Evolutionary conservation across 2,113 vertebrate genomes (phyloP), one percentile per base, ranked within the genome.

Genomic region (Hassar affinis): DNA sequence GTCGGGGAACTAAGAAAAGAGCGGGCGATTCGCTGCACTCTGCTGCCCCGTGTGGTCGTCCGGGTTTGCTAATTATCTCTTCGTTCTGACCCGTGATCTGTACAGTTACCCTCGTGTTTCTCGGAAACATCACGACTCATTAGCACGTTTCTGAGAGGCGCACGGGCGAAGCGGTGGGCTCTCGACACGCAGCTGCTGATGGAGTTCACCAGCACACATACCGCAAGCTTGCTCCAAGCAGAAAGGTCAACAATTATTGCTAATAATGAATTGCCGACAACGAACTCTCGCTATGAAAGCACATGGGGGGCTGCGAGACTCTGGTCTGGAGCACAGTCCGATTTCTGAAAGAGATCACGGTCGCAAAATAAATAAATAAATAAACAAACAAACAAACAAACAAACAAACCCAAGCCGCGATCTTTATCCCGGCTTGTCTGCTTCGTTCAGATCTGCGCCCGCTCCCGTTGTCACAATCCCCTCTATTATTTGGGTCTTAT

Each of bases 241-340:
- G 83, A 85, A 87, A 87, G 86, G 86, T 87, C 83, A 85, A 66
- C 68, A 80, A 77, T 78, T 84, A 87, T 78, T 66, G 42, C 80
- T 85, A 79, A 85, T 82, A 85, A 80, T 61, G 59, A 61, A 42
- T 64, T 30, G 49, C 80, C 77, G 68, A 79, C 64, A 85, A 80
- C 45, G 59, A 52, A 33, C 57, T 74, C 64, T 35, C 12, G 38
- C 64, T 51, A 76, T 51, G 27, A 62, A 42, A 49, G 30, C 71
- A 11, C 56, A 74, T 62, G 71, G 47, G n/a, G 57, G 81, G 61
- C 17, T 35, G 33, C 6, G 22, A 27, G 12, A 52, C 72, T 51
- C n/a, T 4, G 17, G 49, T 20, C 1, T 56, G 30, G 74, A 38
- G 18, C 4, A 7, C 30, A 22, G 27, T 12, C 49, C 56, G 30